Evolutionary conservation across 2,113 vertebrate genomes (phyloP).

Genomic region (cattle (Bos taurus)): ARS-UCD2.0 NC_037329.1:113073001-113073500

Average conservation of each 20-base stretch:
- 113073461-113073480: not conserved
- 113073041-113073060: not conserved
- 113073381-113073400: not conserved
- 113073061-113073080: not conserved
- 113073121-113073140: too few relatives aligned
- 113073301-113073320: not conserved
- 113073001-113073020: not conserved
- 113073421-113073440: not conserved
- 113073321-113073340: not conserved
- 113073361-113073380: not conserved
- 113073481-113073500: not conserved
- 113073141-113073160: too few relatives aligned
- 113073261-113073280: not conserved
- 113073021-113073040: not conserved
- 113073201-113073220: not conserved
- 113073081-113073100: not conserved
- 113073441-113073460: not conserved
- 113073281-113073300: too few relatives aligned
- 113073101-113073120: not conserved
- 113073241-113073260: not conserved
- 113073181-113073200: not conserved
- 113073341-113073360: not conserved
- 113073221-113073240: too few relatives aligned
- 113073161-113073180: not conserved
- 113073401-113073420: not conserved